Evolutionary conservation across 2,113 vertebrate species (phyloP), one percentile per base, ranked within the genome.

Genomic region (Mesocricetus auratus): DNA sequence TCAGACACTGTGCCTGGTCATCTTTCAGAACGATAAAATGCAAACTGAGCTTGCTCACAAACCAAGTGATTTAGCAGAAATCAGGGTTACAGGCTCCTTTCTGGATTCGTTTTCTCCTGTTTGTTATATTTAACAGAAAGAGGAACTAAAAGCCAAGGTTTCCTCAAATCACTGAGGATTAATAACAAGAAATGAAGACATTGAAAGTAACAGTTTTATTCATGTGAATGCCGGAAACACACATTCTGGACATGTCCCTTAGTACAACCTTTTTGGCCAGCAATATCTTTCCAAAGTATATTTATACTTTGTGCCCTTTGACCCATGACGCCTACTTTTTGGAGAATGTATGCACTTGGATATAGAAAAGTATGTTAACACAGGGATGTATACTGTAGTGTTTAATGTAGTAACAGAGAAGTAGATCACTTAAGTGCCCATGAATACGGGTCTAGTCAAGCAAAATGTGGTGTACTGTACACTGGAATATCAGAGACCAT

Each of bases 71-170:
- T 26, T 66, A 21, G 21, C n/a, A 77, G 58, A 64, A 74, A 64
- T 26, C 53, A 85, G 45, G n/a, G 3, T 39, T 45, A 16, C 10
- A 47, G 36, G 19, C 39, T 86, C 33, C 17, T 13, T 62, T n/a
- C 22, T 69, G 36, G 4, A 19, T 90, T 92, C 12, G 5, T 90
- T 88, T 94, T 58, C 21, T 91, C 74, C 78, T 36, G 9, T 79
- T 56, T 7, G 0, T 64, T 45, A 10, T 50, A 79, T 56, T 91
- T 89, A 82, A n/a, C 39, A 79, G 78, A 53, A 96, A 82, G 62
- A 93, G 47, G 42, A 77, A 90, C n/a, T 71, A n/a, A 94, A 85
- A 92, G 11, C 56, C 62, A 36, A 79, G 58, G 85, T 64, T 33
- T 17, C 56, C 47, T n/a, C 33, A 58, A 47, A 13, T 29, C 5